Conservation (phyloP, 1,140 invertebrate species). For the Drosophila sturtevanti region DNA sequence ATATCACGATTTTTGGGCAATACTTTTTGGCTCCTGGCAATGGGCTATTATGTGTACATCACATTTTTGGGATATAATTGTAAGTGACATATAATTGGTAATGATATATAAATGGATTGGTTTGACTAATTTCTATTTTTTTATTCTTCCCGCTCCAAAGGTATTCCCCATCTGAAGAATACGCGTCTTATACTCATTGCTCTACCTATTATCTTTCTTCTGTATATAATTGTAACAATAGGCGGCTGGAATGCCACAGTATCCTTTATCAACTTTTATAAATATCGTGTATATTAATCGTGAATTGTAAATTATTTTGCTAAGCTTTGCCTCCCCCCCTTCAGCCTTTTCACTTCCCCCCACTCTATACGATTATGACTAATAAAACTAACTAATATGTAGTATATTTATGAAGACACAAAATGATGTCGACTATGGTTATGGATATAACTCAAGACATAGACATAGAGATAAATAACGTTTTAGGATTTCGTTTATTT, state of each 20-base stretch:
- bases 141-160: slow-evolving; percentile 85
- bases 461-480: too few relatives aligned
- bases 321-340: slow-evolving; percentile 35
- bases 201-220: slow-evolving; percentile 89
- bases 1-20: slow-evolving; percentile 94
- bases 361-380: slow-evolving; percentile 60
- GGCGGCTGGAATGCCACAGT: slow-evolving; percentile 89
- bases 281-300: slow-evolving; percentile 85
- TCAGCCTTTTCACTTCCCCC: slow-evolving; percentile 1
- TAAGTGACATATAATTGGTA: slow-evolving; percentile 84
- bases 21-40: slow-evolving; percentile 95
- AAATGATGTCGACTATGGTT: neutral
- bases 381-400: slow-evolving; percentile 53
- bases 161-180: slow-evolving; percentile 94
- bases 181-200: slow-evolving; percentile 94
- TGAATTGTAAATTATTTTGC: slow-evolving; percentile 70
- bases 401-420: slow-evolving; percentile 18
- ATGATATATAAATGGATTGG: neutral
- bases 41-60: slow-evolving; percentile 97
- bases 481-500: neutral
- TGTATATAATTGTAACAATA: slow-evolving; percentile 91
- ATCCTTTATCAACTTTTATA: slow-evolving; percentile 91
- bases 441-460: too few relatives aligned
- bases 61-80: slow-evolving; percentile 99
- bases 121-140: slow-evolving; percentile 23